Percentiles rank a stretch among this genome's conserved stretches.
Evolutionary conservation across 2,797 vertebrate species (phyloP).

Genomic region (Enteromius afrohamiltoni): DNA sequence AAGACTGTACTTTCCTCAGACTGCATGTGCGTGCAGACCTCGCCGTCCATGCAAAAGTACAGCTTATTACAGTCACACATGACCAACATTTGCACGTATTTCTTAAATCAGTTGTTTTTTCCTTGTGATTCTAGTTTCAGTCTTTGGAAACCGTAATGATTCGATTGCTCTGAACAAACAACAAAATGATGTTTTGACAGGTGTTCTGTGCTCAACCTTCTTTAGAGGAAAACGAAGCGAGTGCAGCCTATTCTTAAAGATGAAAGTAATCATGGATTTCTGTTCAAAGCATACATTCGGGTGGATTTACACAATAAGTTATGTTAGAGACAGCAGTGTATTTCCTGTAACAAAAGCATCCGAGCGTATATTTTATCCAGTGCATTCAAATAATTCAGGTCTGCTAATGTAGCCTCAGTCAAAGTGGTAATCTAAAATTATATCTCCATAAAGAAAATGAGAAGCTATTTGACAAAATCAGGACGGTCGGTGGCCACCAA

Average conservation of each 20-base stretch:
- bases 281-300: not conserved
- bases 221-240: not conserved
- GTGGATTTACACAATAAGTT: not conserved
- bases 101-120: not conserved
- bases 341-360: constrained; percentile 11
- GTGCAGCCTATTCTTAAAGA: not conserved
- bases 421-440: constrained; percentile 34
- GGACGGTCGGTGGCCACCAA: not conserved
- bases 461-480: not conserved
- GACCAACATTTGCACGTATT: not conserved
- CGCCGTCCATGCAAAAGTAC: not conserved
- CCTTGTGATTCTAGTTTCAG: not conserved
- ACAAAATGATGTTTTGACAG: not conserved
- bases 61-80: constrained; percentile 5
- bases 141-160: not conserved
- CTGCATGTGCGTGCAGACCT: constrained; percentile 21
- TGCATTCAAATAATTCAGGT: constrained; percentile 6
- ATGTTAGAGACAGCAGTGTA: not conserved
- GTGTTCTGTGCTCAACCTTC: not conserved
- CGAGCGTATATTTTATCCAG: not conserved
- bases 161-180: not conserved
- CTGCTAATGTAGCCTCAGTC: constrained; percentile 22
- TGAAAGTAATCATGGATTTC: not conserved
- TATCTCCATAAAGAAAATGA: constrained; percentile 37
- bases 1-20: constrained; percentile 24